Conservation (phyloP, 1,140 invertebrate species). For the Zaprionus camerounensis region DNA sequence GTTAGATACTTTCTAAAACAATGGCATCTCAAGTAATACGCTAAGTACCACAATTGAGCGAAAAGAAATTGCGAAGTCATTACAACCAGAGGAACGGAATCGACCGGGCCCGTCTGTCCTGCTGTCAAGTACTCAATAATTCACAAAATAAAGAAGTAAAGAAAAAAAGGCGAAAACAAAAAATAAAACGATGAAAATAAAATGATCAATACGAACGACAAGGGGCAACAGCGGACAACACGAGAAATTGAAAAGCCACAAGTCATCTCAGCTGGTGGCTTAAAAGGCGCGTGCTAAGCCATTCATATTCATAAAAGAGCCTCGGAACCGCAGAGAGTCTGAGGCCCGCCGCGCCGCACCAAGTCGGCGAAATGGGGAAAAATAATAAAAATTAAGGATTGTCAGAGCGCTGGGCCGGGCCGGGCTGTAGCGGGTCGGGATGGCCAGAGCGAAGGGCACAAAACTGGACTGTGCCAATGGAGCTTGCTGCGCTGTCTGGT, state of each 20-base stretch:
- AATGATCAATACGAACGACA: slow-evolving; percentile 72
- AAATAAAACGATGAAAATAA: slow-evolving; percentile 58
- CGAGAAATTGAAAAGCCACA: slow-evolving; percentile 82
- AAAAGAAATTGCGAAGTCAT: slow-evolving; percentile 70
- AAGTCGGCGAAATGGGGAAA: slow-evolving; percentile 40
- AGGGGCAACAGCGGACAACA: slow-evolving; percentile 64
- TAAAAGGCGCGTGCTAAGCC: slow-evolving; percentile 83
- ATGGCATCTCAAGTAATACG: slow-evolving; percentile 66
- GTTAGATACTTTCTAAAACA: slow-evolving; percentile 70
- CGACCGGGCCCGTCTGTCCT: slow-evolving; percentile 45
- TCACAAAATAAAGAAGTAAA: slow-evolving; percentile 52
- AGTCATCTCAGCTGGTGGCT: slow-evolving; percentile 83
- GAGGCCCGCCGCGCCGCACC: slow-evolving; percentile 16
- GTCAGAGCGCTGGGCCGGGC: slow-evolving; percentile 43
- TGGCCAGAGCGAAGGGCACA: slow-evolving; percentile 8
- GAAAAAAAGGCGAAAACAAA: slow-evolving; percentile 23
- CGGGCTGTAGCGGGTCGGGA: neutral
- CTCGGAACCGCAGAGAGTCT: slow-evolving; percentile 53
- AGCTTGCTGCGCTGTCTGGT: slow-evolving; percentile 11
- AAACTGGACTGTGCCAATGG: slow-evolving; percentile 56
- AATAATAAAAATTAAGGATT: slow-evolving; percentile 64
- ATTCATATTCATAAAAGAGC: slow-evolving; percentile 81
- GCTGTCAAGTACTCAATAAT: slow-evolving; percentile 75
- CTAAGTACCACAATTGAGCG: slow-evolving; percentile 63
- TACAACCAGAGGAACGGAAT: slow-evolving; percentile 43